Percentiles rank a stretch among this genome's conserved stretches.
These are phyloP conservation scores for Crioceris asparagi DNA, from an alignment of 2,888 invertebrate species.

Conservation along the genomic window DNA sequence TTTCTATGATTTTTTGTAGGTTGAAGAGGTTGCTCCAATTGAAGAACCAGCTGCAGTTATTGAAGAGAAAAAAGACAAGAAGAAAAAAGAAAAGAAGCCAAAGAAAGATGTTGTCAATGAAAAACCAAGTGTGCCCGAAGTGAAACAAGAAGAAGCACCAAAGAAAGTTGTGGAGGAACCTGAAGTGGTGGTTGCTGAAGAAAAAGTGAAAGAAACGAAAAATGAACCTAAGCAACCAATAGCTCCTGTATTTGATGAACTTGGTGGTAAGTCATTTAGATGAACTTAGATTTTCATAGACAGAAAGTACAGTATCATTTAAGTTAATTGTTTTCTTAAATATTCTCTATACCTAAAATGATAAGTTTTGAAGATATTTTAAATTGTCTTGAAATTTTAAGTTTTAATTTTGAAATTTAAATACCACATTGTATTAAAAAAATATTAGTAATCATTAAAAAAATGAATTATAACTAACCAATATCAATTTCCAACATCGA, in stretches of 20 bases:
- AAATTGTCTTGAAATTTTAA: too few relatives aligned
- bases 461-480: too few relatives aligned
- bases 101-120: constrained; percentile 20
- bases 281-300: too few relatives aligned
- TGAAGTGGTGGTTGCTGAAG: constrained; percentile 10
- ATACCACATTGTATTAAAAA: too few relatives aligned
- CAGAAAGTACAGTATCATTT: too few relatives aligned
- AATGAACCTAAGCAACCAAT: constrained; percentile 22
- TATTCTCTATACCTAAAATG: too few relatives aligned
- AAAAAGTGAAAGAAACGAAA: not conserved
- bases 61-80: constrained; percentile 30
- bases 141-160: constrained; percentile 18
- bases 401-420: too few relatives aligned
- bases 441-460: too few relatives aligned
- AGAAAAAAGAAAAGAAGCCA: constrained; percentile 34
- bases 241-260: constrained; percentile 45
- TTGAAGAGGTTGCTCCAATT: constrained; percentile 29
- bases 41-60: constrained; percentile 26
- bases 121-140: constrained; percentile 5
- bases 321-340: too few relatives aligned
- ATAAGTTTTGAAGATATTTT: too few relatives aligned
- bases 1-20: too few relatives aligned
- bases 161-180: constrained; percentile 9
- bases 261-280: constrained; percentile 47
- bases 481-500: too few relatives aligned